Conservation (phyloP, 2,888 invertebrate genomes). For the Metacarcinus magister region DNA sequence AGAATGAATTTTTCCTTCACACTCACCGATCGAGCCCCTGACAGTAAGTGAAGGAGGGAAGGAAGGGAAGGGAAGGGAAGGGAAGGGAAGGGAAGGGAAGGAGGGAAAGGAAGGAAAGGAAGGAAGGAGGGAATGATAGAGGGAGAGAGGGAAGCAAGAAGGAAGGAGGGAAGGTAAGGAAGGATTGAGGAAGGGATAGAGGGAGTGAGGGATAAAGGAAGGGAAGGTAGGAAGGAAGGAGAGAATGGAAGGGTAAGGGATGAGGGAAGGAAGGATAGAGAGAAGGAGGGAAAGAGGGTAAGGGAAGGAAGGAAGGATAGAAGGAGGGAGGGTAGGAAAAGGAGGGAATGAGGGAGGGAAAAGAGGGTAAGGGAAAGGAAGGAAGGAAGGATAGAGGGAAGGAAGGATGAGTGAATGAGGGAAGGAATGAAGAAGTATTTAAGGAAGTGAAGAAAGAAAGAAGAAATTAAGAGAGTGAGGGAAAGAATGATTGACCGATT, state of each 20-base stretch:
- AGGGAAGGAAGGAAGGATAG: background rate
- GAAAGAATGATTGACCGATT: background rate
- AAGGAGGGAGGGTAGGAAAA: background rate
- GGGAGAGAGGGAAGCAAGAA: background rate
- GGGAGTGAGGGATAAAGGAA: background rate
- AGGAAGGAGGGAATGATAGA: background rate
- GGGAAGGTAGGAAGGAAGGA: no score
- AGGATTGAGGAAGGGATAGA: no score
- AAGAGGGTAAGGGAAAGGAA: background rate
- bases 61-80: background rate
- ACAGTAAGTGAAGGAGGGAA: background rate
- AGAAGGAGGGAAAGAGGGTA: background rate
- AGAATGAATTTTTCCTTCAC: constrained; percentile 73
- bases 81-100: no score
- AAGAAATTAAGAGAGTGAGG: background rate
- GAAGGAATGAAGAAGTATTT: background rate
- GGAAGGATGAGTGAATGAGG: background rate
- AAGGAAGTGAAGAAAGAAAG: background rate
- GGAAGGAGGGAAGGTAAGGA: no score
- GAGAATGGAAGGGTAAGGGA: background rate
- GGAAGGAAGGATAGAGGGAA: background rate
- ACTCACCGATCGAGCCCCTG: constrained; percentile 51
- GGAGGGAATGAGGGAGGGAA: background rate
- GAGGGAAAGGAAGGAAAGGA: no score
- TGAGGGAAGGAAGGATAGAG: background rate